Percentiles rank a stretch among this genome's conserved stretches.
Evolutionary conservation across 2,113 vertebrate genomes (phyloP).

Genomic region (Neotoma lepida): DNA sequence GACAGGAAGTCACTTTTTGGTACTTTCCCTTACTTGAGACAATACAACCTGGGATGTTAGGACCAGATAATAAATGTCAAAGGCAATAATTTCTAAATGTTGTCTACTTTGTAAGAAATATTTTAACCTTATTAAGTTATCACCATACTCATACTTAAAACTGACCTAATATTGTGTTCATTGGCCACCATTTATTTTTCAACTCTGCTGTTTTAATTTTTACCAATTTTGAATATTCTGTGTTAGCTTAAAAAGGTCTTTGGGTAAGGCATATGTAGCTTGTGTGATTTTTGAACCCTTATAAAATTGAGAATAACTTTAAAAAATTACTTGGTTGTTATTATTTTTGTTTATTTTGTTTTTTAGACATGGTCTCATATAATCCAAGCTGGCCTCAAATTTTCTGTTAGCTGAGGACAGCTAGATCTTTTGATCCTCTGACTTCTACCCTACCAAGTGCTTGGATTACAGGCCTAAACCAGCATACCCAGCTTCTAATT

Average conservation of each 20-base stretch:
- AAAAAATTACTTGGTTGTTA: not conserved
- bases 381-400: not conserved
- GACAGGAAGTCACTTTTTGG: not conserved
- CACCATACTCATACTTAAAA: not conserved
- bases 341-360: not conserved
- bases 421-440: not conserved
- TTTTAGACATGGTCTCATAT: not conserved
- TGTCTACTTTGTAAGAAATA: not conserved
- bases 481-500: not conserved
- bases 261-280: not conserved
- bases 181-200: conserved; percentile 20
- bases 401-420: not conserved
- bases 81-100: not conserved
- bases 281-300: not conserved
- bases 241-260: not conserved
- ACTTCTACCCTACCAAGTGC: not conserved
- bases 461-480: not conserved
- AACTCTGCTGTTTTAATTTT: not conserved
- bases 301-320: not conserved
- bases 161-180: not conserved
- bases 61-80: not conserved
- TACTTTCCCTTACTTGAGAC: not conserved
- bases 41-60: not conserved
- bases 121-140: conserved; percentile 6
- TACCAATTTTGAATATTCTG: not conserved